phyloP scores from a whole-genome alignment of 2,113 vertebrate species.

The Scopus umbretta region DNA sequence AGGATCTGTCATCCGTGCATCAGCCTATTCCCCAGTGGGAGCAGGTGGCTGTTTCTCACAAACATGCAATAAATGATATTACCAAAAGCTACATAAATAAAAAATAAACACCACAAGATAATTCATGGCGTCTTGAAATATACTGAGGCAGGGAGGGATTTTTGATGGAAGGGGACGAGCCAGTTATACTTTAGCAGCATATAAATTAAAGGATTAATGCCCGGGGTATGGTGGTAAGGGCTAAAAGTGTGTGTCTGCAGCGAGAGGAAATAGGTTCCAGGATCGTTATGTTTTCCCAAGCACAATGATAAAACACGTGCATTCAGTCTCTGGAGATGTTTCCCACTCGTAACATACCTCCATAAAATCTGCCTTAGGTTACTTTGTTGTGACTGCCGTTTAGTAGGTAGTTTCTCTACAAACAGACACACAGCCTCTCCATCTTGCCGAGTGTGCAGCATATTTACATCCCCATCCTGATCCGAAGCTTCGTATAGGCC shows the following conservation, averaged over 20 bases:
- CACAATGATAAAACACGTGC: neutral
- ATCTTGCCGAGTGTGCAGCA: neutral
- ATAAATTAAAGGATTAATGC: neutral
- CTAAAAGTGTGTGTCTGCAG: neutral
- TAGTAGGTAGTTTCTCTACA: neutral
- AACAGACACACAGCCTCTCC: neutral
- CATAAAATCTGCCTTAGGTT: neutral
- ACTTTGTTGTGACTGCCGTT: rapidly evolving
- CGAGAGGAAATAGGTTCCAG: neutral
- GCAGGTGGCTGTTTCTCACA: neutral
- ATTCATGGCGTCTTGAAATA: neutral
- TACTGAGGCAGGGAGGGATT: neutral
- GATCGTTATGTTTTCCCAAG: neutral
- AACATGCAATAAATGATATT: neutral
- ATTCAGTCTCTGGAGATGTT: neutral
- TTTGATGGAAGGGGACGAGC: neutral
- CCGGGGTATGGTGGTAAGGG: neutral
- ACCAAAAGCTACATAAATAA: neutral
- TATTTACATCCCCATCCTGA: neutral
- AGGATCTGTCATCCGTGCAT: neutral
- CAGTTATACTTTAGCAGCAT: neutral
- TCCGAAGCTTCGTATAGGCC: rapidly evolving
- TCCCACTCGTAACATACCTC: neutral
- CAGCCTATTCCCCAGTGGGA: neutral
- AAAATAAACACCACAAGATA: neutral